Percentiles rank a stretch among this genome's conserved stretches.
Evolutionary conservation across 92 coral and sea anemone species (phyloP).

Genomic region (Epizoanthus ramosus): DNA sequence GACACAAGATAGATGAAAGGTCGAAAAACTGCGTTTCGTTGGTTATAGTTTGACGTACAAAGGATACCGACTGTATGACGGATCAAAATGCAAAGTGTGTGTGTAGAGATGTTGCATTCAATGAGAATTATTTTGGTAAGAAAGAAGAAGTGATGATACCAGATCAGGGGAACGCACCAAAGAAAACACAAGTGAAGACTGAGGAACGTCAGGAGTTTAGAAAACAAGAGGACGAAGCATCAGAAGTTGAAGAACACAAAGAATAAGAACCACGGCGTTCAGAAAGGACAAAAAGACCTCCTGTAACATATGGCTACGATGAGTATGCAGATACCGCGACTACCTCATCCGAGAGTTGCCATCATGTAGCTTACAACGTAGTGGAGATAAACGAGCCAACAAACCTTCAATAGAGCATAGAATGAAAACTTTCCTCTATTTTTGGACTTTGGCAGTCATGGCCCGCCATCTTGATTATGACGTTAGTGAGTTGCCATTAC

Average conservation of each 20-base stretch:
- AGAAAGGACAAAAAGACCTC: constrained; percentile 42
- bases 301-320: constrained; percentile 50
- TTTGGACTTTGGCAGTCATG: no score
- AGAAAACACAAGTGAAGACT: not conserved
- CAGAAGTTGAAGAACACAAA: constrained; percentile 35
- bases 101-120: constrained; percentile 52
- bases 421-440: no score
- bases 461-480: no score
- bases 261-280: constrained; percentile 48
- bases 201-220: constrained; percentile 13
- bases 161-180: not conserved
- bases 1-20: not conserved
- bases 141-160: not conserved
- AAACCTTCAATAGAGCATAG: constrained; percentile 11
- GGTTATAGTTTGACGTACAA: constrained; percentile 50
- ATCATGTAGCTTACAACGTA: constrained; percentile 50
- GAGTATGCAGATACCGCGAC: constrained; percentile 48
- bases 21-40: constrained; percentile 8
- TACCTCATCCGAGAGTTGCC: constrained; percentile 27
- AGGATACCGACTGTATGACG: constrained; percentile 56
- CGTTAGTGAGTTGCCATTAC: no score
- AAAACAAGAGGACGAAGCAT: constrained; percentile 26
- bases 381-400: constrained; percentile 47
- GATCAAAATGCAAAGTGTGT: constrained; percentile 33
- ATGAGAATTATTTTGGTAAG: constrained; percentile 41